Base-by-base conservation (phyloP, 2,888 invertebrate species). In the Chirona hameri region DNA sequence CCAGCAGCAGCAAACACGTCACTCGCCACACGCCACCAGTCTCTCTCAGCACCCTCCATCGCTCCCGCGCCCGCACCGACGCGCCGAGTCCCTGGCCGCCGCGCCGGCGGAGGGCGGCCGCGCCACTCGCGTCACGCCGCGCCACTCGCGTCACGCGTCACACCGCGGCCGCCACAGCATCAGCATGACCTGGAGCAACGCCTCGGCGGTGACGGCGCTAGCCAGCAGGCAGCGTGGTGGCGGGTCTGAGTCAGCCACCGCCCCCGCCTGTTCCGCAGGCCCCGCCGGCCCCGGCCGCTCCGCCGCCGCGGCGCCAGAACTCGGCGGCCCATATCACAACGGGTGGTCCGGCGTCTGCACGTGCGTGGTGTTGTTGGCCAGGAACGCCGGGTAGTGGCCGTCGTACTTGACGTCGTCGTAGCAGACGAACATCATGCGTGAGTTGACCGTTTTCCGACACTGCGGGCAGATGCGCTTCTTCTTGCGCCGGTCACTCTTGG, bases 391-490 rank as follows among this genome's bases (percentile, higher is more conserved):
- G 57, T 76, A 82, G 46, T 83, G 84, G 46, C 84, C 83, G 29
- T 83, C 83, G 52, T 80, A 80, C 80, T 84, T 84, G 52, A 84
- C 80, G 72, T 85, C 85, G 29, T 89, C 89, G 83, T 89, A 89
- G 85, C 89, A 89, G 85, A 90, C 89, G 83, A 93, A 89, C 87
- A 92, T 92, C 84, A 93, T 88, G 81, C 92, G 89, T 80, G 93
- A 93, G 86, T 91, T 91, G 84, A 91, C 90, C 81, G 92, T 90
- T 85, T 92, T 91, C 87, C 92, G 92, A 86, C 93, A 93, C 86
- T 93, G 93, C 0, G 93, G 93, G 86, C 93, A 93, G 48, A 91
- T 90, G 46, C 92, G 90, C 84, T 91, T 91, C 87, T 91, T 90
- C 86, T 91, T 91, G 86, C 91, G 92, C 86, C 91, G 92, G 86